Evolutionary conservation across 2,797 vertebrate genomes (phyloP).

Genomic region (Clarias fuscus): DNA sequence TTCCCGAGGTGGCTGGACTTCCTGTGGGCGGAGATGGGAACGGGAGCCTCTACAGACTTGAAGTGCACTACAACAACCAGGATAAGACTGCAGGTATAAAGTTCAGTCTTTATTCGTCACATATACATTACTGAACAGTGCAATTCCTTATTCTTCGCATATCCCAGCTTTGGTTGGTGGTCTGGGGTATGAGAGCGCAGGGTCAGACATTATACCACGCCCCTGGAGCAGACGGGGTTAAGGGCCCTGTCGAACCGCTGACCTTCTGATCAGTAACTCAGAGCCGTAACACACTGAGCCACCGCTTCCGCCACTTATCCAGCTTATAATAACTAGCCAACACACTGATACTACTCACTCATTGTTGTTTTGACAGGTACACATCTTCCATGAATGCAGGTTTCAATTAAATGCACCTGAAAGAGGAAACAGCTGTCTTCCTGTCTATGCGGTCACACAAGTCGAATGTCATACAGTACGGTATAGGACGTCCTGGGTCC

Average conservation of each 20-base stretch:
- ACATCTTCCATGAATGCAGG: too few species aligned
- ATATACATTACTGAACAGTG: too few species aligned
- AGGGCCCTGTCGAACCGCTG: too few species aligned
- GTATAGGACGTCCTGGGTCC: neutral
- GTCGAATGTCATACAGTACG: neutral
- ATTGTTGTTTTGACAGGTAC: neutral
- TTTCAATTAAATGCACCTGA: neutral
- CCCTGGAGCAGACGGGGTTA: too few species aligned
- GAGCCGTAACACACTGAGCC: too few species aligned
- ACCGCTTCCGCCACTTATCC: too few species aligned
- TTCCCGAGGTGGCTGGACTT: constrained; percentile 68
- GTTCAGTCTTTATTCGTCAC: neutral
- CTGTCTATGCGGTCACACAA: neutral
- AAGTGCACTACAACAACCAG: constrained; percentile 74
- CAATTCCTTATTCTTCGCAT: neutral
- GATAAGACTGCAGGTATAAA: constrained; percentile 57
- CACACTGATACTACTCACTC: neutral
- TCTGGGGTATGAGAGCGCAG: too few species aligned
- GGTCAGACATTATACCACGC: too few species aligned
- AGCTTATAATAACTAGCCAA: too few species aligned
- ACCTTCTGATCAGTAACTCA: too few species aligned
- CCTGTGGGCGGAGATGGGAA: constrained; percentile 61
- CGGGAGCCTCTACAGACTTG: constrained; percentile 62
- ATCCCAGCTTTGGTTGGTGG: neutral
- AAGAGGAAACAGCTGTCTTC: neutral